Base-by-base conservation (phyloP, 2,888 invertebrate genomes). In the Campaea margaritaria region DNA sequence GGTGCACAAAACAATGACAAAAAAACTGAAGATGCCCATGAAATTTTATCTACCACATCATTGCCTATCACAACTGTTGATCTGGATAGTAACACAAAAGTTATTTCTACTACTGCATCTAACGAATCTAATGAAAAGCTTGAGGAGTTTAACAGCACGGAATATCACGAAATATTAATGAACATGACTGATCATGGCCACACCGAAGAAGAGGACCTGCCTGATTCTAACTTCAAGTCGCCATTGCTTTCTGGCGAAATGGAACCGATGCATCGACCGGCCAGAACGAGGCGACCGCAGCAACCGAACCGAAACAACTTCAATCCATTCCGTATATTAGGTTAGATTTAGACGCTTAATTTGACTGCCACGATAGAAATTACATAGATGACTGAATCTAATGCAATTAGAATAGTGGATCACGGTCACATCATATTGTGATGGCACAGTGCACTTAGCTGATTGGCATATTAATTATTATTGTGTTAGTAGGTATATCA, bases 321-420 rank as follows among this genome's bases (percentile, higher is more conserved):
- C 62, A 92, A 91, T 65, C 92, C 91, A 59, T 90, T 92, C 72
- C 91, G 91, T 69, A 91, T 92, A 70, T 80, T 92, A 86, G 92
- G 92, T 78, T 92, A 90, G 73, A 65, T 56, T 61, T 62, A 51
- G 55, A 67, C 21, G 57, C 58, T 64, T 72, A 69, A 62, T 72
- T 75, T 70, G 76, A 85, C 83, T 83, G 81, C 78, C 81, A 81
- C 67, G 58, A 69, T 72, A 76, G 71, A 71, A 77, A 81, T 71
- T 74, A 66, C 71, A 82, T 76, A 78, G 77, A 79, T 75, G 81
- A 83, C 83, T 83, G 80, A 82, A 79, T 79, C 74, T 75, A 78
- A 80, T 73, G 63, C 76, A 80, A 82, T 76, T 78, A 77, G 74
- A 75, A 68, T 77, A 79, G 70, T 73, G 73, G 70, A 69, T 78